Base-by-base conservation (phyloP, 2,797 vertebrate genomes). In the Pseudotriccus pelzelni region DNA sequence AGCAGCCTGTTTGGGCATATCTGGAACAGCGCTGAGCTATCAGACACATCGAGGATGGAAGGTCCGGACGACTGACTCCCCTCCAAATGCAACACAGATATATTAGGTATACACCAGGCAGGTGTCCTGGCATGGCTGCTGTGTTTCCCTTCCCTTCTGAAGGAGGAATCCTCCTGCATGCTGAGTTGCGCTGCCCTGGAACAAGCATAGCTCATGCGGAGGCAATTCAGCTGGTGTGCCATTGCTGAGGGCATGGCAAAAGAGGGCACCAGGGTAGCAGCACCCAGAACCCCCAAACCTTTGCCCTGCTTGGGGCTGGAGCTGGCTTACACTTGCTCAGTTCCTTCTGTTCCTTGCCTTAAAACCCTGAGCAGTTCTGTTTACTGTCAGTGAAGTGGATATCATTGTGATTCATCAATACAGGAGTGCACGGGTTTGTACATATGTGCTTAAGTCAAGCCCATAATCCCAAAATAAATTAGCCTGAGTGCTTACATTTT, bases 81-180 rank as follows among this genome's bases (percentile, higher is more conserved):
- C 25, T 81, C 58, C 59, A 75, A 85, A 75, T 0, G 12, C 53
- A 44, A 22, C 43, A 24, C 58, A 52, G 53, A 1, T 37, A 6
- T 10, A 27, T n/a, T 21, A 46, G 49, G 46, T n/a, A n/a, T n/a
- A 28, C 6, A 14, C 6, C 11, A 23, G 43, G 55, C 13, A 12
- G 52, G 66, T 1, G 3, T 52, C 41, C 56, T 66, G 56, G 37
- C 6, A 5, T 0, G 16, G 56, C 49, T 87, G 41, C n/a, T 22
- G 4, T 5, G 24, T 8, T 12, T 25, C 22, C 6, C 12, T 75
- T 37, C 15, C 21, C 60, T 69, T 59, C 62, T 59, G 46, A 84
- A 55, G 50, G 56, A 72, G 36, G 17, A 55, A 41, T n/a, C 23
- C 18, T 63, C 16, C 25, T 0, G 0, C 0, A 0, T 0, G 1